These are phyloP conservation scores for Petrocephalus microphthalmus DNA, from an alignment of 2,113 vertebrate genomes.

Conservation along the genomic window DNA sequence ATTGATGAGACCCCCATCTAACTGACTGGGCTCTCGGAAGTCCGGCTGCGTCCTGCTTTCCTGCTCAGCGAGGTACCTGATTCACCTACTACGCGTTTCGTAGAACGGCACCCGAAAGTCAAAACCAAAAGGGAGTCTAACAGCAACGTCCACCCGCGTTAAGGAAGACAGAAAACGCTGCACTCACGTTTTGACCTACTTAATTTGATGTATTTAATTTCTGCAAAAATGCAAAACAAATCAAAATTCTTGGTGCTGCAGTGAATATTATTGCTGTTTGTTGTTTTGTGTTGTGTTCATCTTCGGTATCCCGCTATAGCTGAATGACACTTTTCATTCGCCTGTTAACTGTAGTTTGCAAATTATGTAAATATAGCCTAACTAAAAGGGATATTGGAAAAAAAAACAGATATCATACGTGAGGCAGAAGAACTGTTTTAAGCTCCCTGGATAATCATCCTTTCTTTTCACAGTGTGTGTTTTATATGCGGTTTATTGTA, in stretches of 20 bases:
- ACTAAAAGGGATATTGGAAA: neutral
- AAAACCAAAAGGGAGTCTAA: neutral
- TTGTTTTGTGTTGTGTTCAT: neutral
- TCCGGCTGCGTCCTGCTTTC: neutral
- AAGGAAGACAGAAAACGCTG: neutral
- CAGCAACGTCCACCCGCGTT: neutral
- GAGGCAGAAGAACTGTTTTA: neutral
- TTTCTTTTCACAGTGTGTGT: neutral
- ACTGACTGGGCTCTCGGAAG: neutral
- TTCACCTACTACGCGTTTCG: neutral
- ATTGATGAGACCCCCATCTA: constrained; percentile 19
- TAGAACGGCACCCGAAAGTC: neutral
- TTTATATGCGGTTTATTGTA: neutral
- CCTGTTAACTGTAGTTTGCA: neutral
- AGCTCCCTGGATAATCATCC: neutral
- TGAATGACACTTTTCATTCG: neutral
- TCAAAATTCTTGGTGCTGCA: neutral
- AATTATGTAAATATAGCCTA: neutral
- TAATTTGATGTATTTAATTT: neutral
- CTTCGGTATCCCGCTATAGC: neutral
- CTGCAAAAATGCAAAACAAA: neutral
- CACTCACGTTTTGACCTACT: neutral
- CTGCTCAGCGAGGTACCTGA: neutral
- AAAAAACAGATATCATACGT: neutral
- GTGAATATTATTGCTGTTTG: neutral